Conservation (phyloP, 2,113 vertebrate genomes). For the Equus przewalskii region DNA sequence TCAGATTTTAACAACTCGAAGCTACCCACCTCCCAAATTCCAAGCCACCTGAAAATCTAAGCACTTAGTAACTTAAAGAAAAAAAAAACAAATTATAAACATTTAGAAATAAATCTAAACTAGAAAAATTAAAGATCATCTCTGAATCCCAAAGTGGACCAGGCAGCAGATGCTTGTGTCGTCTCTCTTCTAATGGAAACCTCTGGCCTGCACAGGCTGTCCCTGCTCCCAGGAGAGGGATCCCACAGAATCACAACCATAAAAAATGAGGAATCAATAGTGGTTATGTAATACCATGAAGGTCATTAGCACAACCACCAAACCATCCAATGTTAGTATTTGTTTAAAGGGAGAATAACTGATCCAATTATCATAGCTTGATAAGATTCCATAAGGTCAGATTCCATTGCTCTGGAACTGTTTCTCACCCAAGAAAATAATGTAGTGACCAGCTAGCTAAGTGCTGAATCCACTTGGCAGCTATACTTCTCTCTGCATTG, state of each 20-base stretch:
- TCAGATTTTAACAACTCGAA: constrained; percentile 8
- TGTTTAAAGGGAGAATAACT: background rate
- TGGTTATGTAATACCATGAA: constrained; percentile 16
- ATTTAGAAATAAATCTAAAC: constrained; percentile 48
- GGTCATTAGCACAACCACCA: constrained; percentile 36
- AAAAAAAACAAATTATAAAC: background rate
- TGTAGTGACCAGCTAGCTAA: background rate
- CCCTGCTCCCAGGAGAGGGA: background rate
- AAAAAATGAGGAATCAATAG: constrained; percentile 40
- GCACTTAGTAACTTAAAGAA: constrained; percentile 10
- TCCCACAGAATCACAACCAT: background rate
- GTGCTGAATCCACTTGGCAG: background rate
- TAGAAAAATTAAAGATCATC: constrained; percentile 27
- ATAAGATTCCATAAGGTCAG: background rate
- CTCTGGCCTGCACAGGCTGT: background rate
- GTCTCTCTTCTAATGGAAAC: background rate
- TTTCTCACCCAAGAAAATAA: background rate
- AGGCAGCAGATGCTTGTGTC: background rate
- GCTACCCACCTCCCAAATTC: constrained; percentile 32
- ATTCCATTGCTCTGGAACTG: background rate
- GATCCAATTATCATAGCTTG: background rate
- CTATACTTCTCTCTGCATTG: background rate
- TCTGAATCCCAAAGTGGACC: background rate
- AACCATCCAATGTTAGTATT: background rate
- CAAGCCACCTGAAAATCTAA: constrained; percentile 33